Percentiles rank a stretch among this genome's conserved stretches.
Conservation (phyloP, 2,888 invertebrate species). For the Sepioteuthis lessoniana region DNA sequence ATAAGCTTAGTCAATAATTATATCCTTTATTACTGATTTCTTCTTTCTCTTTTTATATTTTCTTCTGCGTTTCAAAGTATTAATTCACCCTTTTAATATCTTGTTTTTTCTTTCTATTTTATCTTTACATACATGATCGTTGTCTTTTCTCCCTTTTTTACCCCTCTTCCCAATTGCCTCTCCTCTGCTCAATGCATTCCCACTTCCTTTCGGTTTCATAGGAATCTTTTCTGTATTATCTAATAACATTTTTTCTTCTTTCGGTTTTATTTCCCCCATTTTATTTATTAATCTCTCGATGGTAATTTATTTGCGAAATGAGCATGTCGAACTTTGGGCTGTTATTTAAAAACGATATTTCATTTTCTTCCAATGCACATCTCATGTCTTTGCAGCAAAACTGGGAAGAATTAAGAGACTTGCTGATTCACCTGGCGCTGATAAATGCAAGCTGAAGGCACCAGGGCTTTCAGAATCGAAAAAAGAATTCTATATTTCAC, state of each 20-base stretch:
- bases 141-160: too few relatives aligned
- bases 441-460: background rate
- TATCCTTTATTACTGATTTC: too few relatives aligned
- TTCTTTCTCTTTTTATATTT: too few relatives aligned
- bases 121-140: too few relatives aligned
- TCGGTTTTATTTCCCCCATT: background rate
- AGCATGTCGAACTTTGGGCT: background rate
- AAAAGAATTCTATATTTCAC: background rate
- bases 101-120: too few relatives aligned
- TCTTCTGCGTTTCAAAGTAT: too few relatives aligned
- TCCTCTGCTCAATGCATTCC: too few relatives aligned
- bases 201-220: too few relatives aligned
- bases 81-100: too few relatives aligned
- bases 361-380: background rate
- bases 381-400: background rate
- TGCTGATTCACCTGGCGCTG: background rate
- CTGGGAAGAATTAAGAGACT: background rate
- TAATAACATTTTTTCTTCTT: background rate
- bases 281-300: constrained; percentile 2
- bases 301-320: background rate
- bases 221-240: background rate
- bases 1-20: too few relatives aligned
- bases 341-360: background rate
- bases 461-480: background rate
- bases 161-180: too few relatives aligned